Evolutionary conservation across 2,113 vertebrate species (phyloP), one percentile per base, ranked within the genome.

Genomic region (Onychostoma macrolepis): DNA sequence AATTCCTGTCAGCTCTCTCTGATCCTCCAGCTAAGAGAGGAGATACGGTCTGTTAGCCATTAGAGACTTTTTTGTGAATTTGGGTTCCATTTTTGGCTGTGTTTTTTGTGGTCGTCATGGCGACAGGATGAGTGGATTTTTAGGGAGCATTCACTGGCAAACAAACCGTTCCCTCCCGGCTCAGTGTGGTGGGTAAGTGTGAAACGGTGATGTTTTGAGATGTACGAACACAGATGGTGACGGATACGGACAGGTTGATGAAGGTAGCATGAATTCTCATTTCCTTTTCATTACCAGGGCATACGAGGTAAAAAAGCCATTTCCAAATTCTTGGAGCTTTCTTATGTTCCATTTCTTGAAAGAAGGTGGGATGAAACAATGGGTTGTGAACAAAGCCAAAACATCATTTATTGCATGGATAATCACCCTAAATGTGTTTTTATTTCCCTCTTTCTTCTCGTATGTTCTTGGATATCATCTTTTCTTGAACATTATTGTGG

Each of bases 71-170:
- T 41, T 83, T 71, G 86, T 24, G 43, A 84, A 80, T 90, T 86
- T 3, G 21, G 17, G n/a, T 89, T 87, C 50, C 21, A 8, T 43
- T 84, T 53, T 33, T 65, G 38, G 53, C 69, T 58, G 56, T 36
- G 11, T 53, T 33, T 69, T 53, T 84, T 53, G 24, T 26, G 58
- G 93, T 95, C 91, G 93, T 93, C 93, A 94, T 94, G 92, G 94
- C 83, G 93, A 95, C 90, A 89, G 92, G 84, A 83, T 88, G 83
- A 90, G 48, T 30, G 87, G 89, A 81, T 84, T 93, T 94, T 93
- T 86, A 89, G 91, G 91, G 92, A 83, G 75, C 67, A 48, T 48
- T 81, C 50, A 90, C 53, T 87, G 87, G 90, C 81, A 74, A 74
- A 75, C 50, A 58, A 58, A 53, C 83, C 45, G 1, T 84, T 93